Conservation (phyloP, 2,113 vertebrate species). For the Tautogolabrus adspersus region DNA sequence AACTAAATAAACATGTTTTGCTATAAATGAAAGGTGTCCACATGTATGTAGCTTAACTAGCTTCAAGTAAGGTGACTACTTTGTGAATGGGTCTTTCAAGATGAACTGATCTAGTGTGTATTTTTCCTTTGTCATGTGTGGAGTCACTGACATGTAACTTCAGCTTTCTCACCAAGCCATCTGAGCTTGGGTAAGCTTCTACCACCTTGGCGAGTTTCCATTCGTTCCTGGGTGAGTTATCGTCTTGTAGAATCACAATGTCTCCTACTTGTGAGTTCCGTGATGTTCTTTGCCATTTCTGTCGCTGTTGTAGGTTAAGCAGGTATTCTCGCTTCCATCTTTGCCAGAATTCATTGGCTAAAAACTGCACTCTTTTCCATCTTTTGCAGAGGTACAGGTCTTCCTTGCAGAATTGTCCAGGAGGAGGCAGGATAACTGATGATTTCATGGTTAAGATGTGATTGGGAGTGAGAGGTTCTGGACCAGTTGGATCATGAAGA, state of each 20-base stretch:
- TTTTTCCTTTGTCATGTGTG: background rate
- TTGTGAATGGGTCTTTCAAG: conserved; percentile 18
- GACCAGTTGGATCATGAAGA: conserved; percentile 8
- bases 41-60: no score
- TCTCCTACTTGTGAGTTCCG: background rate
- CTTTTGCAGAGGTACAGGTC: conserved; percentile 43
- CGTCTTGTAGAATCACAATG: background rate
- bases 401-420: conserved; percentile 39
- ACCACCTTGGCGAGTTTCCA: conserved; percentile 7
- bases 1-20: no score
- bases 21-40: no score
- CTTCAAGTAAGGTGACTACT: background rate
- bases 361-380: conserved; percentile 13
- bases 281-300: background rate
- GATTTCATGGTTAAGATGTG: conserved; percentile 28
- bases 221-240: background rate
- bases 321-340: conserved; percentile 7
- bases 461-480: background rate
- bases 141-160: background rate
- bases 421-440: conserved; percentile 23
- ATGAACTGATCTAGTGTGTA: background rate
- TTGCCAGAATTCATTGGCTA: conserved; percentile 5
- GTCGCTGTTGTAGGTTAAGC: background rate
- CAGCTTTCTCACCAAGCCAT: conserved; percentile 2
- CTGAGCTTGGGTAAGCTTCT: background rate